Percentiles rank a stretch among this genome's conserved stretches.
Conservation (phyloP, 2,797 vertebrate genomes). For the Mormyrops boulengeri region DNA sequence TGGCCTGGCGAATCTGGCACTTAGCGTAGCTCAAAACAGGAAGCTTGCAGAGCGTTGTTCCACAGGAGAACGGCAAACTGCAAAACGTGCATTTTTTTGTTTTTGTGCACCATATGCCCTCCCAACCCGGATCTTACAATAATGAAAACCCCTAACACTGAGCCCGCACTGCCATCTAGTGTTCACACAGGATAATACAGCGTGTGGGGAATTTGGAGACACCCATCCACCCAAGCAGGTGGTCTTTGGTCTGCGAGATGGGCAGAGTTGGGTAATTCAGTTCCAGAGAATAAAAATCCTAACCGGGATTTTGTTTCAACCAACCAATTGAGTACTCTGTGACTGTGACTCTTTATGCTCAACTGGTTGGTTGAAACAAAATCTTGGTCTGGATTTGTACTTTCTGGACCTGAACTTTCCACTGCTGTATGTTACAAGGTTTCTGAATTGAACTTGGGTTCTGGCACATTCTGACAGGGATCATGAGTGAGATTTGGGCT, state of each 20-base stretch:
- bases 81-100: neutral
- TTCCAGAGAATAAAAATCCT: neutral
- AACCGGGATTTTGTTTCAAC: too few relatives aligned
- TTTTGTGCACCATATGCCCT: neutral
- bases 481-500: neutral
- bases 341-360: too few relatives aligned
- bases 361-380: neutral
- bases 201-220: neutral
- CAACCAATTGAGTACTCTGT: too few relatives aligned
- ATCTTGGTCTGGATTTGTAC: neutral
- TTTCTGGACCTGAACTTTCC: neutral
- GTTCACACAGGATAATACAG: neutral
- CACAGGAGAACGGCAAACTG: conserved; percentile 5
- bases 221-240: neutral
- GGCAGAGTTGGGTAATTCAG: neutral
- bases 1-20: conserved; percentile 11
- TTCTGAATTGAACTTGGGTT: neutral
- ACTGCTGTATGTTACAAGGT: neutral
- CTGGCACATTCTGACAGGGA: neutral
- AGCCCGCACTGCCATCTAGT: conserved; percentile 7
- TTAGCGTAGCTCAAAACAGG: neutral
- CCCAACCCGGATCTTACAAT: neutral
- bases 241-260: neutral
- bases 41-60: neutral
- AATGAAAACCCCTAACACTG: neutral